Conservation (phyloP, 2,888 invertebrate species). For the Crepidodera aurea region DNA sequence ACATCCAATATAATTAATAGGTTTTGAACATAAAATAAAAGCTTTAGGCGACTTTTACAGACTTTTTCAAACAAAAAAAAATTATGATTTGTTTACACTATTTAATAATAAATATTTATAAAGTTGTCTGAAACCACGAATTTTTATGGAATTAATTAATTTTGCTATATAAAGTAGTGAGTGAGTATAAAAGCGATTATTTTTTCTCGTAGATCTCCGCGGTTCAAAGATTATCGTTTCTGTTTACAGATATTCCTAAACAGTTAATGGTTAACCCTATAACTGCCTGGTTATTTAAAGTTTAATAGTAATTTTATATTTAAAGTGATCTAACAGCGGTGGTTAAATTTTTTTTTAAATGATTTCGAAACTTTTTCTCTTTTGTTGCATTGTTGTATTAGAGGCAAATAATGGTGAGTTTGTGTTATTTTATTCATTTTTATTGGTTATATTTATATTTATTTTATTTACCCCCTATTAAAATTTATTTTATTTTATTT, state of each 20-base stretch:
- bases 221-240: slow-evolving; percentile 9
- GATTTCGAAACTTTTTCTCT: too few relatives aligned
- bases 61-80: too few relatives aligned
- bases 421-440: not conserved
- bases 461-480: too few relatives aligned
- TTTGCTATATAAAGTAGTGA: too few relatives aligned
- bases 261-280: not conserved
- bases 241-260: not conserved
- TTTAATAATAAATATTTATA: too few relatives aligned
- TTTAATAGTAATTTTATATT: not conserved
- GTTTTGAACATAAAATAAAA: not conserved
- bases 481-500: too few relatives aligned
- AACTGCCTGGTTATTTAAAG: not conserved
- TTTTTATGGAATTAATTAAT: too few relatives aligned
- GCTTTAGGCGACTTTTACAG: not conserved
- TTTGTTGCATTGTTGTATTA: not conserved
- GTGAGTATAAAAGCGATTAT: not conserved
- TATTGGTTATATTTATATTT: too few relatives aligned
- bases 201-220: not conserved
- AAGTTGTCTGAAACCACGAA: too few relatives aligned
- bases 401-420: not conserved
- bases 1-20: not conserved
- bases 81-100: not conserved
- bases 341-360: too few relatives aligned
- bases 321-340: too few relatives aligned